Evolutionary conservation across 2,888 invertebrate genomes (phyloP), one percentile per base, ranked within the genome.

Genomic region (Poecilobothrus nobilitatus): DNA sequence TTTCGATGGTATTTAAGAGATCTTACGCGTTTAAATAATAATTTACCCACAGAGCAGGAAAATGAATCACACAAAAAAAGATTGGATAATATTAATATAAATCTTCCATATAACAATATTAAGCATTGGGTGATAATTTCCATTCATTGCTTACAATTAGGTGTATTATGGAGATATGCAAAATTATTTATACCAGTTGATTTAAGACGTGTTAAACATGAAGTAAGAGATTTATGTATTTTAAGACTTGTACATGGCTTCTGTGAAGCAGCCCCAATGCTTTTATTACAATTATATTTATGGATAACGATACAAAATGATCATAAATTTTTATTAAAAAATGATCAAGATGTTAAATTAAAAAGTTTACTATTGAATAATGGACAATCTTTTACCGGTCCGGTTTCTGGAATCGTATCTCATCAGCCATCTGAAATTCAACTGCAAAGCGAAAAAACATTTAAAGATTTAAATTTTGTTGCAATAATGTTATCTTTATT

Each of bases 231-330:
- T 78, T 79, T 88, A 63, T 88, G 88, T 84, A 89, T 94, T 83
- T 84, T 95, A 33, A 85, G 95, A 3, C 81, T 95, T 72, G 88
- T 94, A 62, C 94, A 94, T 81, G 94, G 92, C 20, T 94, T 95
- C 80, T 88, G 92, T 76, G 91, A 94, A 79, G 93, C 94, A 20
- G 91, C 93, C 9, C 95, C 95, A 1, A 92, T 95, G 90, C 80
- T 95, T 70, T 83, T 94, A 5, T 84, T 95, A 18, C 94, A 94
- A 76, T 82, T 92, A 44, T 92, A 92, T 79, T 84, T 94, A 65
- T 82, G 94, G 70, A 86, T 82, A 79, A 83, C 78, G 72, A 82
- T 78, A 74, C 73, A 78, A 81, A 61, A 78, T 76, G 20, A 78
- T 76, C 72, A 70, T 41, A 74, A 74, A 64, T 74, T 73, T 65